These are phyloP conservation scores for Smutsia gigantea DNA, from an alignment of 2,797 vertebrate species.

Conservation along the genomic window DNA sequence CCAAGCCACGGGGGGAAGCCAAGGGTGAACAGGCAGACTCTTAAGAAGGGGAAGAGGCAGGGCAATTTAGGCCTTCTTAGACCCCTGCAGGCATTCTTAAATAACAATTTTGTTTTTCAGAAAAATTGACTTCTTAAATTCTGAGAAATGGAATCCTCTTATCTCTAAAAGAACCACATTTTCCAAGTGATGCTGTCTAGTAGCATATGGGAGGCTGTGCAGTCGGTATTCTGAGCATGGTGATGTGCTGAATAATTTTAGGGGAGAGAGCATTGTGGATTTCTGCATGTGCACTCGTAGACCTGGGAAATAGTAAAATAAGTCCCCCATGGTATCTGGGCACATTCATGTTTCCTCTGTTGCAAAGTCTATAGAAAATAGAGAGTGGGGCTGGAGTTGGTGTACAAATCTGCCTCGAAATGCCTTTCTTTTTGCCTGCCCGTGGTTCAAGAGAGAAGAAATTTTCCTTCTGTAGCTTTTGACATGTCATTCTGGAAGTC, in stretches of 20 bases:
- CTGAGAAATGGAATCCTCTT: conserved; percentile 13
- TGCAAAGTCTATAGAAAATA: conserved; percentile 69
- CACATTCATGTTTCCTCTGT: conserved; percentile 72
- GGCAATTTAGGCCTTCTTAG: neutral
- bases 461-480: conserved; percentile 61
- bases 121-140: conserved; percentile 34
- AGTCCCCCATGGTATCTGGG: neutral
- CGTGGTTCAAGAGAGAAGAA: conserved; percentile 35
- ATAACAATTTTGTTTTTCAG: conserved; percentile 38
- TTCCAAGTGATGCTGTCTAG: conserved; percentile 44
- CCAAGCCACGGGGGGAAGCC: neutral
- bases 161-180: neutral
- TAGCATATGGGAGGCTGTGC: conserved; percentile 42
- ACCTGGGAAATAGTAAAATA: conserved; percentile 9
- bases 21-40: neutral
- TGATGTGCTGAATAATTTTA: conserved; percentile 73
- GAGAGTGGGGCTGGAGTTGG: conserved; percentile 61
- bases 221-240: conserved; percentile 39
- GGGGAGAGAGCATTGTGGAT: conserved; percentile 45
- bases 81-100: neutral
- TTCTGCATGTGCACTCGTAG: conserved; percentile 29
- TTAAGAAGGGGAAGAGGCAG: neutral
- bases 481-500: conserved; percentile 54
- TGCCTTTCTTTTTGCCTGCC: neutral
- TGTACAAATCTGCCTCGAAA: neutral